These are phyloP conservation scores for Phalacrocorax aristotelis DNA, from an alignment of 2,113 vertebrate genomes.

Conservation along the genomic window DNA sequence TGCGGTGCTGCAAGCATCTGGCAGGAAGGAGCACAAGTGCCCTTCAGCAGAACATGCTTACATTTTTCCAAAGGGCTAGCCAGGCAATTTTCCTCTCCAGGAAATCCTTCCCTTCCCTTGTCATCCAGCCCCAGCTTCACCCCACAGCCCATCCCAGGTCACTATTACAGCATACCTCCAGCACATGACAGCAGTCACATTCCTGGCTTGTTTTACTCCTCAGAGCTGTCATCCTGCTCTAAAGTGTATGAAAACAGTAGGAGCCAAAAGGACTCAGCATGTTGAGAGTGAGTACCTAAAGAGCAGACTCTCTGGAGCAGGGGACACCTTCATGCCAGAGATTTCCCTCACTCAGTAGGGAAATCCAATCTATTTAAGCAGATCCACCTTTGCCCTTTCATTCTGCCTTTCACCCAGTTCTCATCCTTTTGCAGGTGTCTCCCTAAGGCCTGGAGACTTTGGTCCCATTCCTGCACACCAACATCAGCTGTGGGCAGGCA, in stretches of 20 bases:
- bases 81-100: conserved; percentile 21
- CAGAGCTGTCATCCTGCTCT: neutral
- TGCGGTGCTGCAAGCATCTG: neutral
- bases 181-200: conserved; percentile 7
- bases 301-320: neutral
- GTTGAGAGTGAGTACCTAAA: neutral
- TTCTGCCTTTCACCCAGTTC: neutral
- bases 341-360: neutral
- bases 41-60: neutral
- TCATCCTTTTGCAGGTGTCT: neutral
- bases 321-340: neutral
- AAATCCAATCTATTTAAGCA: neutral
- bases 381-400: neutral
- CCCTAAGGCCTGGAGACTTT: neutral
- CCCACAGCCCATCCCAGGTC: neutral
- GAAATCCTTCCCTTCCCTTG: conserved; percentile 32
- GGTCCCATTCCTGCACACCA: neutral
- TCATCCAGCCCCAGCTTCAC: conserved; percentile 7
- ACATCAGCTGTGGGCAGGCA: neutral
- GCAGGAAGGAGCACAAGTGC: neutral
- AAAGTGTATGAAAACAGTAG: neutral
- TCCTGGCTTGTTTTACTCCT: neutral
- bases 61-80: neutral
- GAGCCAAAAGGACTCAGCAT: neutral
- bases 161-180: neutral